phyloP scores from a whole-genome alignment of 2,113 vertebrate genomes.

The Oncorhynchus clarkii region DNA sequence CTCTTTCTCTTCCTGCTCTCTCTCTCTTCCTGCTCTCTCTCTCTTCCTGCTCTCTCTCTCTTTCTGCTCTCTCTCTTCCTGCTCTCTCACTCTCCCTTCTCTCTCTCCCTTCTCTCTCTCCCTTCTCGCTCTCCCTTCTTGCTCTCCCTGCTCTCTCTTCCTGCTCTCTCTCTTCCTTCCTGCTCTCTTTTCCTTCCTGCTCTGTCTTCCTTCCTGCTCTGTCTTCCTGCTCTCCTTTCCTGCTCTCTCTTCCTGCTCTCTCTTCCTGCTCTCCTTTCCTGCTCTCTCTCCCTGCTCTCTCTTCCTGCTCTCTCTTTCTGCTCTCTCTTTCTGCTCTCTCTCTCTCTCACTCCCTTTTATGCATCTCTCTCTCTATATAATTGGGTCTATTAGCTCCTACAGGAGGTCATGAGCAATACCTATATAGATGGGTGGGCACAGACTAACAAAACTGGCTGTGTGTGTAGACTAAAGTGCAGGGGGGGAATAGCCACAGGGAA shows the following conservation, averaged over 20 bases:
- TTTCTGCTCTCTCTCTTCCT: no score
- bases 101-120: neutral
- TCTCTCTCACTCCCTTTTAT: neutral
- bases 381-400: conserved; percentile 60
- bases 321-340: neutral
- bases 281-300: no score
- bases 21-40: neutral
- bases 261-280: neutral
- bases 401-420: conserved; percentile 57
- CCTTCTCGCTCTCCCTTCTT: neutral
- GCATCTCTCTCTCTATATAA: conserved; percentile 39
- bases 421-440: conserved; percentile 38
- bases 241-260: no score
- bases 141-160: neutral
- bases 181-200: neutral
- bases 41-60: neutral
- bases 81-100: no score
- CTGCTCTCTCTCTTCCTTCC: neutral
- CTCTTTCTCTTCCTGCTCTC: no score
- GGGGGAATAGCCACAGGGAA: conserved; percentile 17
- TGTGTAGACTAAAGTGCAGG: conserved; percentile 23
- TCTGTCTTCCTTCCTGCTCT: no score
- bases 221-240: no score
- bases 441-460: conserved; percentile 35
- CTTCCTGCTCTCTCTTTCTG: neutral